phyloP scores from a whole-genome alignment of 1,140 invertebrate species.

The Caenorhabditis inopinata region DNA sequence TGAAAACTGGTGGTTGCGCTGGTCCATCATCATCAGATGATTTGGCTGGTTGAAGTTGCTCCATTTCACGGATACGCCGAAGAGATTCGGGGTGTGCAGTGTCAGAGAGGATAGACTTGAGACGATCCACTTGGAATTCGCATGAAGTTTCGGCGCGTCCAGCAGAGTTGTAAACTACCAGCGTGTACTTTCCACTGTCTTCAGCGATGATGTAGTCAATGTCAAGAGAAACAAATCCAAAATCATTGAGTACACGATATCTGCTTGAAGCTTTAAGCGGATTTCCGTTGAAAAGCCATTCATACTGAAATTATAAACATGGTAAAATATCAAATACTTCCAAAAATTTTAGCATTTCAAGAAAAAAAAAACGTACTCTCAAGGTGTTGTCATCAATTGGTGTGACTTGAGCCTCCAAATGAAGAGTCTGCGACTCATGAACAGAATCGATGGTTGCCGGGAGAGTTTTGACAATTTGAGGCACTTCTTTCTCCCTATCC shows the following conservation, averaged over 20 bases:
- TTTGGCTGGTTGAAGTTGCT: slow-evolving; percentile 35
- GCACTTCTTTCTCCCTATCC: slow-evolving; percentile 57
- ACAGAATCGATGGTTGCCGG: slow-evolving; percentile 51
- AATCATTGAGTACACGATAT: slow-evolving; percentile 72
- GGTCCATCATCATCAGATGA: slow-evolving; percentile 51
- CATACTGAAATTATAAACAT: slow-evolving; percentile 72
- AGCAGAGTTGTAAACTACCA: slow-evolving; percentile 78
- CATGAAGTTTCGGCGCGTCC: slow-evolving; percentile 82
- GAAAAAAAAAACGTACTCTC: slow-evolving; percentile 27
- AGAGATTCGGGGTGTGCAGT: slow-evolving; percentile 92
- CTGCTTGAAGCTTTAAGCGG: slow-evolving; percentile 77
- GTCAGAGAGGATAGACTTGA: slow-evolving; percentile 79
- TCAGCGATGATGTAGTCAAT: slow-evolving; percentile 84
- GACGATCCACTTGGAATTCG: slow-evolving; percentile 70
- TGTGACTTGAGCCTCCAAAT: slow-evolving; percentile 62
- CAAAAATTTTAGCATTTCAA: too few species aligned
- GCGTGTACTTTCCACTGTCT: slow-evolving; percentile 89
- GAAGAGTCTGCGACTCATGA: slow-evolving; percentile 61
- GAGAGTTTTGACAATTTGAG: slow-evolving; percentile 57
- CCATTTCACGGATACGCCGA: slow-evolving; percentile 80
- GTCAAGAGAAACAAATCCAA: slow-evolving; percentile 89
- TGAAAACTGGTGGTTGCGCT: slow-evolving; percentile 60
- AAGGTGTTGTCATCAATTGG: slow-evolving; percentile 59
- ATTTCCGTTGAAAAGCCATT: slow-evolving; percentile 95
- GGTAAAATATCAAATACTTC: background rate